Percentiles rank a stretch among this genome's conserved stretches.
Conservation (phyloP, 2,797 vertebrate species). For the Meda fulgida region DNA sequence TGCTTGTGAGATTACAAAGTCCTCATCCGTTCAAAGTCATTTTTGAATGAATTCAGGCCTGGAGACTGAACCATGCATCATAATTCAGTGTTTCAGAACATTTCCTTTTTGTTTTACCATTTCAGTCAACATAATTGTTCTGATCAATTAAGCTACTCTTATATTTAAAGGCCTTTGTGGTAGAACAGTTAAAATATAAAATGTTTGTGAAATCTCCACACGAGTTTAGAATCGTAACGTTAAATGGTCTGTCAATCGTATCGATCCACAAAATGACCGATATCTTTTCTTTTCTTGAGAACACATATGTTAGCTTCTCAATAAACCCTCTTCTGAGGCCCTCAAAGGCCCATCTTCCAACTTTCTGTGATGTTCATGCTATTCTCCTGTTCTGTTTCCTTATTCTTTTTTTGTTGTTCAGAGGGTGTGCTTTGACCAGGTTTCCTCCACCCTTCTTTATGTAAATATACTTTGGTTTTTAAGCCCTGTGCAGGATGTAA, state of each 20-base stretch:
- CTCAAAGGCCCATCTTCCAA: not conserved
- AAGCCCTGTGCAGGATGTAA: slow-evolving; percentile 49
- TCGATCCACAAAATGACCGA: slow-evolving; percentile 16
- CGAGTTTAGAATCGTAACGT: slow-evolving; percentile 1
- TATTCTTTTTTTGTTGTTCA: not conserved
- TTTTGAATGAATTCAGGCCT: not conserved
- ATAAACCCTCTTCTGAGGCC: not conserved
- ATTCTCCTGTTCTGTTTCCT: slow-evolving; percentile 14
- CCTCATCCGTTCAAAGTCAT: not conserved
- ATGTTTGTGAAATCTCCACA: slow-evolving; percentile 12
- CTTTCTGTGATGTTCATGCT: slow-evolving; percentile 3
- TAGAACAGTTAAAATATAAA: slow-evolving; percentile 36
- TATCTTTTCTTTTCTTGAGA: not conserved
- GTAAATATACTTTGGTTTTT: slow-evolving; percentile 49
- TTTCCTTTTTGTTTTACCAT: slow-evolving; percentile 1
- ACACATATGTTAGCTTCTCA: slow-evolving; percentile 16
- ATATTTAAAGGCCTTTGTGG: slow-evolving; percentile 14
- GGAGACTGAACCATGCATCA: not conserved
- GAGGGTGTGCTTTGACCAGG: slow-evolving; percentile 20
- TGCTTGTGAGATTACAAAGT: slow-evolving; percentile 31
- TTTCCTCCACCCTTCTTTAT: slow-evolving; percentile 29
- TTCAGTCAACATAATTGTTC: not conserved
- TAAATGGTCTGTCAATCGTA: slow-evolving; percentile 23
- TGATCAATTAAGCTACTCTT: slow-evolving; percentile 5
- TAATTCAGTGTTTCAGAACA: not conserved